phyloP scores from a whole-genome alignment of 2,888 invertebrate species.

The Scaptomyza parva region DNA sequence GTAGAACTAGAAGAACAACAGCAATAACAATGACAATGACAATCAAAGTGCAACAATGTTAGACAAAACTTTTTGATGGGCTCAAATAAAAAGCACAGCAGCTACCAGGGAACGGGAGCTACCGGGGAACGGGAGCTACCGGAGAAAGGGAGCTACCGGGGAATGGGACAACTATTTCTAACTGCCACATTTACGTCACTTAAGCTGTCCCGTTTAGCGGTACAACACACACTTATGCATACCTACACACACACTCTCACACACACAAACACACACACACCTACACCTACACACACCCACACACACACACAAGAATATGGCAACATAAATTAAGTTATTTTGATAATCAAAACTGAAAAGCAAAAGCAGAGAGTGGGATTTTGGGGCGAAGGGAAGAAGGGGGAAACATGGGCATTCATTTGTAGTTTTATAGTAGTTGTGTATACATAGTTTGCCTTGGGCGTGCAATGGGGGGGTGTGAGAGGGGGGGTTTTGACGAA shows the following conservation, averaged over 20 bases:
- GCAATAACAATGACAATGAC: constrained; percentile 37
- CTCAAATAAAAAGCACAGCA: constrained; percentile 39
- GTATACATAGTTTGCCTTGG: constrained; percentile 27
- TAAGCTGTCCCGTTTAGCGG: constrained; percentile 70
- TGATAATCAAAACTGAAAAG: constrained; percentile 77
- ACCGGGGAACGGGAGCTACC: not conserved
- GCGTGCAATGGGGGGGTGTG: not conserved
- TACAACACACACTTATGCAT: constrained; percentile 15
- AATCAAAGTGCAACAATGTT: constrained; percentile 68
- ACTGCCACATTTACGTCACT: constrained; percentile 75
- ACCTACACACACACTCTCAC: constrained; percentile 17
- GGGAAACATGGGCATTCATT: constrained; percentile 63
- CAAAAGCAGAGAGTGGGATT: constrained; percentile 56
- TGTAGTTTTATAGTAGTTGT: constrained; percentile 67
- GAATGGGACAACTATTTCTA: constrained; percentile 37
- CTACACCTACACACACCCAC: constrained; percentile 11
- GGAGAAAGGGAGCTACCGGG: constrained; percentile 1
- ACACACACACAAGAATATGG: not conserved
- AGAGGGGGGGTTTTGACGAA: not conserved
- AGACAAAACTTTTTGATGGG: constrained; percentile 57
- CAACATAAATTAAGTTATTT: constrained; percentile 76
- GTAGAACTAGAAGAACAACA: constrained; percentile 5
- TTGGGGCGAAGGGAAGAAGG: not conserved
- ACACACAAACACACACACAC: constrained; percentile 16
- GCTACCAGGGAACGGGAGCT: constrained; percentile 7